Percentiles rank a stretch among this genome's conserved stretches.
These are phyloP conservation scores for Coelinius sp. DNA, from an alignment of 2,888 invertebrate species.

Conservation along the genomic window DNA sequence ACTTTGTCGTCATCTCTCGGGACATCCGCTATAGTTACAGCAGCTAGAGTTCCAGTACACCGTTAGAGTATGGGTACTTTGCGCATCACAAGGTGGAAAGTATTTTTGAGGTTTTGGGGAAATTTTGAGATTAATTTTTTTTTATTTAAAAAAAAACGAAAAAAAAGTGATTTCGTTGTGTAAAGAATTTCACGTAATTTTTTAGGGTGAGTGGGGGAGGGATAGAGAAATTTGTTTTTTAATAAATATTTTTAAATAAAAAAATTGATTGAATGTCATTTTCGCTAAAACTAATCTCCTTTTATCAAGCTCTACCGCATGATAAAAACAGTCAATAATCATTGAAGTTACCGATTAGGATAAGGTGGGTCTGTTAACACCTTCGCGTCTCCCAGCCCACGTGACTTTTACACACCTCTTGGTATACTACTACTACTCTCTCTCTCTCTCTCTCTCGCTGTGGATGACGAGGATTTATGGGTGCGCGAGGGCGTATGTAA, in stretches of 20 bases:
- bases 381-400: conserved; percentile 12
- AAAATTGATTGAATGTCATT: too few species aligned
- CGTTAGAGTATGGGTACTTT: conserved; percentile 56
- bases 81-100: neutral
- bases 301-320: neutral
- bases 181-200: too few species aligned
- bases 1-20: conserved; percentile 41
- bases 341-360: neutral
- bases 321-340: neutral
- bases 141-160: too few species aligned
- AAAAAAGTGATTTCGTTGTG: neutral
- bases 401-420: conserved; percentile 32
- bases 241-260: too few species aligned
- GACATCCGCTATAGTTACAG: conserved; percentile 53
- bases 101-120: neutral
- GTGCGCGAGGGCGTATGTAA: conserved; percentile 38
- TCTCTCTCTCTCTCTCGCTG: too few species aligned
- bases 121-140: too few species aligned
- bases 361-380: conserved; percentile 29
- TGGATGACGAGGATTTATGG: conserved; percentile 34
- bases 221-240: too few species aligned
- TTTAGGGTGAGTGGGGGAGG: neutral
- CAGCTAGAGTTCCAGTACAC: conserved; percentile 61
- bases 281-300: too few species aligned
- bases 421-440: conserved; percentile 7